Conservation (phyloP, 2,113 vertebrate genomes). For the Petaurus breviceps region DNA sequence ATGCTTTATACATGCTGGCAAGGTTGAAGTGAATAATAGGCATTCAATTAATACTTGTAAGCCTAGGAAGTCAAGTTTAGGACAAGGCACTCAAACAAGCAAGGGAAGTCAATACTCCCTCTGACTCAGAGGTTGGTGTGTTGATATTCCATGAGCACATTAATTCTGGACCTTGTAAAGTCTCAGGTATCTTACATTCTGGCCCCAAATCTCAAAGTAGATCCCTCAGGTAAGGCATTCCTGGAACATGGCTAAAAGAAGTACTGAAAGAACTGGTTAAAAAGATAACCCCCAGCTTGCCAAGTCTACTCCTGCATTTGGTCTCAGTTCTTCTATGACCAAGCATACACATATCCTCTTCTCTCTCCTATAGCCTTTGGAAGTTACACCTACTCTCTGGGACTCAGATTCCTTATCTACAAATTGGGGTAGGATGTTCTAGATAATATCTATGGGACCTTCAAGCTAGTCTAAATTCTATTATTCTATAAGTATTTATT, state of each 20-base stretch:
- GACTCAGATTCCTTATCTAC: background rate
- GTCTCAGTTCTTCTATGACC: background rate
- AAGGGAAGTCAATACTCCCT: background rate
- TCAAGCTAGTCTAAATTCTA: background rate
- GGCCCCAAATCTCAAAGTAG: background rate
- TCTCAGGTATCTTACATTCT: background rate
- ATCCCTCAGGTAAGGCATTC: background rate
- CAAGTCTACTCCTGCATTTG: background rate
- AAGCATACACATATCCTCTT: background rate
- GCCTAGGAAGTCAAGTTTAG: background rate
- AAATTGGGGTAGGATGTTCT: background rate
- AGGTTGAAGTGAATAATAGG: background rate
- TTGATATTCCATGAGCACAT: background rate
- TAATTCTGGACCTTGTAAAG: background rate
- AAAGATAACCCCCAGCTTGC: background rate
- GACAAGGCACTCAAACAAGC: background rate
- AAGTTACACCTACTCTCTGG: background rate
- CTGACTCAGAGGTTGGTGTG: background rate
- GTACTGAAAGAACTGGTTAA: background rate
- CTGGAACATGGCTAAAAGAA: background rate
- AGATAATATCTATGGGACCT: too few species aligned
- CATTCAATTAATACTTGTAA: background rate
- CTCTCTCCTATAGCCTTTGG: background rate
- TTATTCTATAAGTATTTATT: background rate
- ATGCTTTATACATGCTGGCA: background rate